Percentiles rank a stretch among this genome's conserved stretches.
phyloP scores from a whole-genome alignment of 2,797 vertebrate genomes.

The Botia kubotai region DNA sequence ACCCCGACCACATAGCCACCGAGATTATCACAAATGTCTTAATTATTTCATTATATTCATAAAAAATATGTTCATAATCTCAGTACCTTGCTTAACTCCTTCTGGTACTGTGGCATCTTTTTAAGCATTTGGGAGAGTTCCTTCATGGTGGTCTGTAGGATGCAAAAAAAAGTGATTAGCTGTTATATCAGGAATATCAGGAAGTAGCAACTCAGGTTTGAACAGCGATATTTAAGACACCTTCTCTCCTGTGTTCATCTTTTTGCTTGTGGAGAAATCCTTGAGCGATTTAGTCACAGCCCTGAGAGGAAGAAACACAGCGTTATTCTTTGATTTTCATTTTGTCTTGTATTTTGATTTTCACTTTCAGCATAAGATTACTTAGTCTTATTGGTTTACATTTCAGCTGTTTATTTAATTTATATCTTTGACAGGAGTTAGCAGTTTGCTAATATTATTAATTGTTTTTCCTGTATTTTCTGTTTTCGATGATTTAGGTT shows the following conservation, averaged over 20 bases:
- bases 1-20: too few species aligned
- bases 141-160: constrained; percentile 90
- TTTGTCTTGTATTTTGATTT: neutral
- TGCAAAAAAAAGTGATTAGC: constrained; percentile 26
- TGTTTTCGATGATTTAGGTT: neutral
- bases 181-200: neutral
- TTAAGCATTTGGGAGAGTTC: constrained; percentile 98
- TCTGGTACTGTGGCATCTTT: constrained; percentile 99
- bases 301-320: constrained; percentile 67
- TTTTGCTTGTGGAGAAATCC: constrained; percentile 97
- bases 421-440: neutral
- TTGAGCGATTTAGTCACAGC: constrained; percentile 96
- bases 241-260: constrained; percentile 98
- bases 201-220: neutral
- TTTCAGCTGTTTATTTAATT: neutral
- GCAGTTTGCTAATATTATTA: too few species aligned
- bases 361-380: too few species aligned
- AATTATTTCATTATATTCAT: neutral
- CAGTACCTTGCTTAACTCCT: constrained; percentile 95
- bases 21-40: neutral
- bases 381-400: too few species aligned
- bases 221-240: constrained; percentile 68
- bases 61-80: neutral
- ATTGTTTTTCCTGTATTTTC: neutral
- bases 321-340: neutral